Evolutionary conservation across 1,140 invertebrate genomes (phyloP), one percentile per base, ranked within the genome.

Genomic region (Drosophila yakuba): DNA sequence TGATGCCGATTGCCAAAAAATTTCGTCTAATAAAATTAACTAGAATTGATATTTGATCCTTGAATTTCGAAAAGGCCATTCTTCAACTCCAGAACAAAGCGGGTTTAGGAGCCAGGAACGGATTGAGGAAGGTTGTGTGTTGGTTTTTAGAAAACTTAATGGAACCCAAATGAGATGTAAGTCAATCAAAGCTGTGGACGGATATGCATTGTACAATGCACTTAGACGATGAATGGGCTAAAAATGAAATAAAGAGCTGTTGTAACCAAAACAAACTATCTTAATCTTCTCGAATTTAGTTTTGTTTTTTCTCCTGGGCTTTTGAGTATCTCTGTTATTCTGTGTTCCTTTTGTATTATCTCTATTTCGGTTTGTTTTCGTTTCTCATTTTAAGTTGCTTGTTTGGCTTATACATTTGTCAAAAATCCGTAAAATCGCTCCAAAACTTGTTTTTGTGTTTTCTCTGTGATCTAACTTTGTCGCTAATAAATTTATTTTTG

Each of bases 341-440:
- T 71, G 51, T 43, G 51, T 71, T 52, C 57, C 45, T 57, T 59
- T 61, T 75, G 58, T 84, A 73, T 47, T 80, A 74, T 36, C 43
- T 56, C 41, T 58, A 76, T 63, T 52, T 71, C 64, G 74, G 74
- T 69, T 66, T 77, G 48, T 79, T 83, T 73, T 73, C 74, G 48
- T 54, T 75, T 75, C 54, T 74, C 60, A 61, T 64, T 50, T 45
- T 51, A 36, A 50, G 47, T 56, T 64, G 68, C 23, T 48, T 73
- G 45, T 56, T 58, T 64, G 61, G 83, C 66, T 82, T 83, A 88
- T 86, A 88, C 84, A 86, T 86, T 72, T 86, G 45, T 88, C 74
- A 79, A 86, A 86, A 86, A 86, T 71, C 83, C 81, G 83, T 88
- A 86, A 86, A 86, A 83, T 86, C 83, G 75, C 83, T 86, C 83